These are phyloP conservation scores for Phyllotreta cruciferae DNA, from an alignment of 2,888 invertebrate species.

Conservation along the genomic window DNA sequence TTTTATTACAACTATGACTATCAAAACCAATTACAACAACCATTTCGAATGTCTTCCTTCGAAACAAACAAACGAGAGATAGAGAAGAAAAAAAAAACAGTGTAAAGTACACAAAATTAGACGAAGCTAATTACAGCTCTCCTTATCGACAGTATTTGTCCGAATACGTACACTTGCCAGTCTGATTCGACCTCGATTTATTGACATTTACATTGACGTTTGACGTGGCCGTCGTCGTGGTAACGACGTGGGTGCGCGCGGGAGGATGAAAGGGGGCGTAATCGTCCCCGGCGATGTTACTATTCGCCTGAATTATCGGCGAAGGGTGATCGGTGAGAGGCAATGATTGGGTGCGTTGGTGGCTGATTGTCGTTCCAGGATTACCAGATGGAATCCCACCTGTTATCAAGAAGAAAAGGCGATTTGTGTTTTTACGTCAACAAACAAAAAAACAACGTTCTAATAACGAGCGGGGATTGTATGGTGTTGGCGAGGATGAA, in stretches of 20 bases:
- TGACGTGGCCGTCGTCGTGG: constrained; percentile 25
- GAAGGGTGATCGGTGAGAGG: constrained; percentile 62
- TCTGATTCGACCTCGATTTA: constrained; percentile 53
- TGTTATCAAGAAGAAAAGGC: constrained; percentile 47
- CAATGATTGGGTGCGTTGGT: constrained; percentile 75
- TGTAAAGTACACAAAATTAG: background rate
- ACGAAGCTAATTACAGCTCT: no score
- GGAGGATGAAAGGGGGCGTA: constrained; percentile 35
- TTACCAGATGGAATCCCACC: constrained; percentile 51
- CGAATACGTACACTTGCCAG: constrained; percentile 57
- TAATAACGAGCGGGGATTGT: no score
- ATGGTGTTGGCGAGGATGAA: no score
- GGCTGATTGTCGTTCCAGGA: constrained; percentile 56
- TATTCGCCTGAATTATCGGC: constrained; percentile 39
- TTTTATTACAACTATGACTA: no score
- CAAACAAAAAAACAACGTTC: no score
- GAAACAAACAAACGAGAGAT: constrained; percentile 12
- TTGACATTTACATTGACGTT: constrained; percentile 43
- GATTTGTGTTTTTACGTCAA: constrained; percentile 33
- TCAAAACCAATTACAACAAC: constrained; percentile 9
- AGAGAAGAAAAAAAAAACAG: constrained; percentile 2
- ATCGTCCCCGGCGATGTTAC: constrained; percentile 25
- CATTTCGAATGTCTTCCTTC: constrained; percentile 3
- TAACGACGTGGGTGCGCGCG: constrained; percentile 22
- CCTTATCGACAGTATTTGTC: no score